phyloP scores from a whole-genome alignment of 2,888 invertebrate species.

The Spodoptera picta region DNA sequence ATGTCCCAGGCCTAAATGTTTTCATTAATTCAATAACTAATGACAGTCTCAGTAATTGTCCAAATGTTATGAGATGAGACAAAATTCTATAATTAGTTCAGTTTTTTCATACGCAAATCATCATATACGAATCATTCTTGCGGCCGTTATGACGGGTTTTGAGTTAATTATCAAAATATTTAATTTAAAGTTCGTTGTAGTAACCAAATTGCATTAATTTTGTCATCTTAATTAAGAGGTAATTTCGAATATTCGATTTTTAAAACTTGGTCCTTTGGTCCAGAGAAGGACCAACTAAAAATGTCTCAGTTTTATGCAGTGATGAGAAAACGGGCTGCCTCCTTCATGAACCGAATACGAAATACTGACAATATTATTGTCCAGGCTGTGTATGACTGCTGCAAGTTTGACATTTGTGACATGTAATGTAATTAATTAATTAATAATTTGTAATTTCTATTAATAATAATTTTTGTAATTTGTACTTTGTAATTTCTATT shows the following conservation, averaged over 20 bases:
- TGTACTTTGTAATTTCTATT: too few species aligned
- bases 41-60: constrained; percentile 12
- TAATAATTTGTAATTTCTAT: too few species aligned
- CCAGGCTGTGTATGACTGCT: too few species aligned
- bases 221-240: too few species aligned
- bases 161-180: background rate
- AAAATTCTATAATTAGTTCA: constrained; percentile 44
- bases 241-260: too few species aligned
- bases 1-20: constrained; percentile 1
- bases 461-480: too few species aligned
- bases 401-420: too few species aligned
- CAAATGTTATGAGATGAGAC: constrained; percentile 22
- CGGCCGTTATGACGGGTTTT: constrained; percentile 17
- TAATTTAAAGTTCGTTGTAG: background rate
- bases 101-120: constrained; percentile 40
- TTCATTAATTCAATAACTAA: constrained; percentile 31
- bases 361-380: too few species aligned
- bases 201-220: background rate
- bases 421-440: too few species aligned
- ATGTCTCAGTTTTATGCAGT: background rate
- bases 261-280: background rate
- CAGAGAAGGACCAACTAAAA: background rate
- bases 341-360: too few species aligned
- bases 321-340: too few species aligned
- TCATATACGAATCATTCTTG: constrained; percentile 40